Conservation (phyloP, 2,888 invertebrate genomes). For the Thumatha senex region DNA sequence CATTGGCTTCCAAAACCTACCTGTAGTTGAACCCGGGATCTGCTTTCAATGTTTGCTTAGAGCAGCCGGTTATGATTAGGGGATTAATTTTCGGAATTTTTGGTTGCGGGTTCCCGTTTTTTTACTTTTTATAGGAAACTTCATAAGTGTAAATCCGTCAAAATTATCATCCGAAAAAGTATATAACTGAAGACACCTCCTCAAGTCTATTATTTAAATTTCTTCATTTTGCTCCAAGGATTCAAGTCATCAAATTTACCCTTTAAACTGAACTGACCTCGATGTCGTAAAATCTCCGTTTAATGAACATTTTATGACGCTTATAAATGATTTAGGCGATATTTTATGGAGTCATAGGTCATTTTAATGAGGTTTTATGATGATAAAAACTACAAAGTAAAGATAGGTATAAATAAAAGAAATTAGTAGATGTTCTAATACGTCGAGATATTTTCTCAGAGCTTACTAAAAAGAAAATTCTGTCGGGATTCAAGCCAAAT, state of each 20-base stretch:
- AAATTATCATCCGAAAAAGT: too few relatives aligned
- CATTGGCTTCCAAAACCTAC: too few relatives aligned
- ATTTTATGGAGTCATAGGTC: background rate
- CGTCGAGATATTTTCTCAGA: too few relatives aligned
- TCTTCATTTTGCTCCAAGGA: background rate
- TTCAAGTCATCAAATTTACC: constrained; percentile 20
- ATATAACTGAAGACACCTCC: too few relatives aligned
- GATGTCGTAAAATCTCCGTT: constrained; percentile 38
- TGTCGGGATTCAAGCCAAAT: too few relatives aligned
- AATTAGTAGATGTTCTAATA: too few relatives aligned
- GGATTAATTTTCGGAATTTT: background rate
- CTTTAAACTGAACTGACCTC: constrained; percentile 54
- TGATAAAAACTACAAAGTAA: background rate
- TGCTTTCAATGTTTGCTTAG: background rate
- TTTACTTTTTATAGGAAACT: too few relatives aligned
- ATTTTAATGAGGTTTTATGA: background rate
- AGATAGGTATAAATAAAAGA: too few relatives aligned
- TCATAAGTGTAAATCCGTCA: too few relatives aligned
- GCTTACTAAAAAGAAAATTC: too few relatives aligned
- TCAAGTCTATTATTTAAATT: background rate
- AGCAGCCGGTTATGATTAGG: too few relatives aligned
- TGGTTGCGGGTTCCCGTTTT: background rate
- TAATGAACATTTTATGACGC: background rate
- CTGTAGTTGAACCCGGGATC: background rate
- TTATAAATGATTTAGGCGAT: background rate